phyloP scores from a whole-genome alignment of 2,113 vertebrate genomes.

The Cephalopterus ornatus region DNA sequence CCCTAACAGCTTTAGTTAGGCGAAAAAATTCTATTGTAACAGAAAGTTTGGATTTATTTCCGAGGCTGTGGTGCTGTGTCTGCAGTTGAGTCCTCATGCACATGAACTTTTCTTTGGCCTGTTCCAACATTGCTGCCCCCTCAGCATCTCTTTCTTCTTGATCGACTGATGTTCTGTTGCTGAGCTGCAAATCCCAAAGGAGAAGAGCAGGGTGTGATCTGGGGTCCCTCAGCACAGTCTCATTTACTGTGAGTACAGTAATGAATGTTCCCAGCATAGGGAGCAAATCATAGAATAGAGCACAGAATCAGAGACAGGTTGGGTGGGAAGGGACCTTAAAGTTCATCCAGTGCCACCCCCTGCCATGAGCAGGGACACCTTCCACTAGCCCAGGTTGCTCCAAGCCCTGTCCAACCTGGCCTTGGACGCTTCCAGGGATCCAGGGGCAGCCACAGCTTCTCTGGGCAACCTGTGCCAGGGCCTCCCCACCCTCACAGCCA shows the following conservation, averaged over 20 bases:
- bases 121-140: neutral
- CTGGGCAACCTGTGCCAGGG: neutral
- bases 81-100: neutral
- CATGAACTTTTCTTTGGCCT: neutral
- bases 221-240: neutral
- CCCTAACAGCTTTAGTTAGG: neutral
- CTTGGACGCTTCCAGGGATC: neutral
- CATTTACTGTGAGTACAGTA: neutral
- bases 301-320: neutral
- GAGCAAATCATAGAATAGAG: neutral
- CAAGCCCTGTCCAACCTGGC: neutral
- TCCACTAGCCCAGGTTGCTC: neutral
- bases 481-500: neutral
- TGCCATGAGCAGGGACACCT: neutral
- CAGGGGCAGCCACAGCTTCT: neutral
- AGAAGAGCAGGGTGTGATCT: fast-evolving
- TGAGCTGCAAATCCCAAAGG: neutral
- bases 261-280: neutral
- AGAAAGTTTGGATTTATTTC: neutral
- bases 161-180: neutral
- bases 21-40: neutral
- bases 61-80: neutral
- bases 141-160: fast-evolving
- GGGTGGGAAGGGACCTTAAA: neutral
- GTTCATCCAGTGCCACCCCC: too few relatives aligned